Evolutionary conservation across 2,888 invertebrate species (phyloP).

Genomic region (Rhagophthalmus giganteus): DNA sequence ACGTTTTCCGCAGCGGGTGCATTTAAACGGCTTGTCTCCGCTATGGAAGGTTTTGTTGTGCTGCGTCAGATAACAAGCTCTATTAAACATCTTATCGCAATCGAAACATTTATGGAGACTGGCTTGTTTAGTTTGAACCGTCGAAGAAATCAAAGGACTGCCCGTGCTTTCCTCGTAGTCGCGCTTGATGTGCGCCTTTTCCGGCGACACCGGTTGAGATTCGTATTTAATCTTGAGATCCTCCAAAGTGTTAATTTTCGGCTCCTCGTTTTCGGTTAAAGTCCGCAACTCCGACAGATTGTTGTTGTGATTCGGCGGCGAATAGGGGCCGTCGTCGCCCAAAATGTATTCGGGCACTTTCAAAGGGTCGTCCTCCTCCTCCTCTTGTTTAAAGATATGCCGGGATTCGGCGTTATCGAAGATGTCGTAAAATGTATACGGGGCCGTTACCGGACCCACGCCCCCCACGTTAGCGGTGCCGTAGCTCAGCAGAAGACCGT

Average conservation of each 20-base stretch:
- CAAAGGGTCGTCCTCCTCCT: constrained; percentile 44
- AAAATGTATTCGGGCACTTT: constrained; percentile 44
- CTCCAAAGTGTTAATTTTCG: constrained; percentile 54
- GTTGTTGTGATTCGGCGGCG: constrained; percentile 33
- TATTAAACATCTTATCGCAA: constrained; percentile 83
- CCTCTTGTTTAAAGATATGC: constrained; percentile 36
- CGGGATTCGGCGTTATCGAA: constrained; percentile 38
- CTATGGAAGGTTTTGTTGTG: constrained; percentile 89
- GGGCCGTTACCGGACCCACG: constrained; percentile 59
- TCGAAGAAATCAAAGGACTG: constrained; percentile 48
- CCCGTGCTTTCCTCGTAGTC: constrained; percentile 48
- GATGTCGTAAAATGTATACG: constrained; percentile 39
- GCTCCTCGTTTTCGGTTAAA: constrained; percentile 36
- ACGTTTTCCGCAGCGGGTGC: constrained; percentile 82
- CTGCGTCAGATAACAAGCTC: constrained; percentile 85
- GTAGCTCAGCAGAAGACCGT: constrained; percentile 57
- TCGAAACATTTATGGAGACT: constrained; percentile 70
- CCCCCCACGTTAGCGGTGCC: constrained; percentile 75
- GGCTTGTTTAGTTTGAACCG: constrained; percentile 40
- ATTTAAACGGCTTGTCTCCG: constrained; percentile 84
- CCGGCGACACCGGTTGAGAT: constrained; percentile 44
- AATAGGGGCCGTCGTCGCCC: constrained; percentile 27
- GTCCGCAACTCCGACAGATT: constrained; percentile 32
- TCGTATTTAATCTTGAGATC: constrained; percentile 39
- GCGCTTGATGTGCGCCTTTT: constrained; percentile 48